phyloP scores from a whole-genome alignment of 2,113 vertebrate species.

The Ochotona princeps region DNA sequence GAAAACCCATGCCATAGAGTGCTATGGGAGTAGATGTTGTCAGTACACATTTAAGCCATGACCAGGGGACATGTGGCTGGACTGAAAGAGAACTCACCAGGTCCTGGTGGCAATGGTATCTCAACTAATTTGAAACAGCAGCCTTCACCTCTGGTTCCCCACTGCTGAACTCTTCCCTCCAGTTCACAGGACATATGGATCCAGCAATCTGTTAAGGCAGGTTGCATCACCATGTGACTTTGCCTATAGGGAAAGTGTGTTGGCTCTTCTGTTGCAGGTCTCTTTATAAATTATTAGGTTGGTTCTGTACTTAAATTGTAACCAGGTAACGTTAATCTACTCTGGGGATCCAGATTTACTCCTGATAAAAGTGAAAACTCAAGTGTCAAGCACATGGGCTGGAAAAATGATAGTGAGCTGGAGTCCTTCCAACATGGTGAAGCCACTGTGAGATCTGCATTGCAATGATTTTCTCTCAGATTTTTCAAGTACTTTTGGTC shows the following conservation, averaged over 20 bases:
- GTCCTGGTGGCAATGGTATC: neutral
- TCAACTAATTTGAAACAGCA: neutral
- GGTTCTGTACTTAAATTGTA: conserved; percentile 21
- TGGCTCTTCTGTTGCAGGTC: conserved; percentile 6
- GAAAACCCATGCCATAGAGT: neutral
- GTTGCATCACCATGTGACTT: neutral
- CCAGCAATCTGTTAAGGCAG: conserved; percentile 45
- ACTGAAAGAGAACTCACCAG: neutral
- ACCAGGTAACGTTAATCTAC: neutral
- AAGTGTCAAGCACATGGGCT: neutral
- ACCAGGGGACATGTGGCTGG: neutral
- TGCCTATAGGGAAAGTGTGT: conserved; percentile 1
- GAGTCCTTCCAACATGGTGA: neutral
- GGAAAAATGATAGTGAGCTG: neutral
- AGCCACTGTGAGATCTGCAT: neutral
- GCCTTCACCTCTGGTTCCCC: neutral
- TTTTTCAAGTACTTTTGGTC: conserved; percentile 64
- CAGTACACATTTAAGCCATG: neutral
- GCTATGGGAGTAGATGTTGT: neutral
- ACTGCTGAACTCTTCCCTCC: neutral
- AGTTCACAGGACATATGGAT: neutral
- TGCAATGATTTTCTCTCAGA: conserved; percentile 7
- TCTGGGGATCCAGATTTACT: neutral
- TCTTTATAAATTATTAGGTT: conserved; percentile 45
- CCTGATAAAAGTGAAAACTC: conserved; percentile 9